A percentile compares a stretch with the other conserved stretches of the same genome.
Conservation (phyloP, 2,888 invertebrate species). For the Agrotis exclamationis region DNA sequence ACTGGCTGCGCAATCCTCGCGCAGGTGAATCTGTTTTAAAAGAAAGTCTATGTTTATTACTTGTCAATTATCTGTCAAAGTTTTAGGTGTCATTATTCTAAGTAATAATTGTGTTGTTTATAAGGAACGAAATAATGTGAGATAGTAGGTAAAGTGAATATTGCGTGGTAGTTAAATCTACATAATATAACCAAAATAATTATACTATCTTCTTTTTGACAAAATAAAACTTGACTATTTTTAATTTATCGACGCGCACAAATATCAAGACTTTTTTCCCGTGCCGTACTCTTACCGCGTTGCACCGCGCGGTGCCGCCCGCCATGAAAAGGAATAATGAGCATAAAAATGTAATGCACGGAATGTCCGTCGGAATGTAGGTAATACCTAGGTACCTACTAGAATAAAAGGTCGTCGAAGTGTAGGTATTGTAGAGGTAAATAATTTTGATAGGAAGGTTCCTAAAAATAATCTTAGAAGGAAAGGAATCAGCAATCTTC, state of each 20-base stretch:
- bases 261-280: slow-evolving; percentile 45
- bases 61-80: slow-evolving; percentile 47
- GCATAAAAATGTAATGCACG: slow-evolving; percentile 28
- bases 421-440: too few relatives aligned
- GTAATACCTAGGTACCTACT: too few relatives aligned
- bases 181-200: too few relatives aligned
- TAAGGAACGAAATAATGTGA: slow-evolving; percentile 10
- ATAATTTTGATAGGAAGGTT: too few relatives aligned
- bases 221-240: too few relatives aligned
- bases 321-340: neutral
- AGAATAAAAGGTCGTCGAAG: too few relatives aligned
- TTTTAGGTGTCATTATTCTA: neutral
- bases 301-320: neutral
- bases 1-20: slow-evolving; percentile 57
- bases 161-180: neutral
- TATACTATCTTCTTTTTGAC: too few relatives aligned
- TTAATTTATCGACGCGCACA: neutral
- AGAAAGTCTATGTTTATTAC: slow-evolving; percentile 11
- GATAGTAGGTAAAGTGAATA: slow-evolving; percentile 34
- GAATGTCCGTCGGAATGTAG: neutral
- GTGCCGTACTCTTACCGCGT: neutral
- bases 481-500: too few relatives aligned
- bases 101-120: slow-evolving; percentile 19
- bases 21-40: slow-evolving; percentile 25
- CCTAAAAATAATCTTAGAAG: too few relatives aligned